A percentile compares a stretch with the other conserved stretches of the same genome.
phyloP scores from a whole-genome alignment of 23 tunicate genomes.

The Halocynthia roretzi region DNA sequence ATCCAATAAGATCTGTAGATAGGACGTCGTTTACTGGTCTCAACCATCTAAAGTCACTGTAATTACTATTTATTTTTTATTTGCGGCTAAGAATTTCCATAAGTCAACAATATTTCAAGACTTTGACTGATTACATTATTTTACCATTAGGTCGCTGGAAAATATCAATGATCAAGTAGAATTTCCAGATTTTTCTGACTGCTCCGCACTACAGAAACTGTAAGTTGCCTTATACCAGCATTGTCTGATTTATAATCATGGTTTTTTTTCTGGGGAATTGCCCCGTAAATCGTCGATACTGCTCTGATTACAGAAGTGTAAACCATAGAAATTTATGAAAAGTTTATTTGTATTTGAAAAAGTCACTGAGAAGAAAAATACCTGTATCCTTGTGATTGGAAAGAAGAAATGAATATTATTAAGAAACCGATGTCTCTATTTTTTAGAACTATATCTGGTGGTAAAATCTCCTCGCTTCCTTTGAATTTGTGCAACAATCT shows the following conservation, averaged over 20 bases:
- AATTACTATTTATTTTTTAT: constrained; percentile 11
- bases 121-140: neutral
- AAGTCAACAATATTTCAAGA: neutral
- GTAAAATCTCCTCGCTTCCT: constrained; percentile 39
- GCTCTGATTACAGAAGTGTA: neutral
- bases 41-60: constrained; percentile 33
- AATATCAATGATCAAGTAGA: constrained; percentile 39
- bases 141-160: constrained; percentile 28
- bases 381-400: too few relatives aligned
- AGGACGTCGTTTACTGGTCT: constrained; percentile 52
- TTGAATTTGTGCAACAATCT: constrained; percentile 25
- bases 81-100: too few relatives aligned
- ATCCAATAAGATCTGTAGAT: constrained; percentile 49
- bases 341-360: too few relatives aligned
- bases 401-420: neutral
- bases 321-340: too few relatives aligned
- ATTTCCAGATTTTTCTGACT: constrained; percentile 66
- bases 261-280: neutral
- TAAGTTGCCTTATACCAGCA: constrained; percentile 18
- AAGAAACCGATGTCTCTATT: neutral
- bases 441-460: constrained; percentile 52
- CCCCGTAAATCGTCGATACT: neutral
- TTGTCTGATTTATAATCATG: neutral
- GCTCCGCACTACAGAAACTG: constrained; percentile 39
- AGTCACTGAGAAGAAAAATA: too few relatives aligned